These are phyloP conservation scores for Dendrocopos noguchii DNA, from an alignment of 2,113 vertebrate species.

Conservation along the genomic window DNA sequence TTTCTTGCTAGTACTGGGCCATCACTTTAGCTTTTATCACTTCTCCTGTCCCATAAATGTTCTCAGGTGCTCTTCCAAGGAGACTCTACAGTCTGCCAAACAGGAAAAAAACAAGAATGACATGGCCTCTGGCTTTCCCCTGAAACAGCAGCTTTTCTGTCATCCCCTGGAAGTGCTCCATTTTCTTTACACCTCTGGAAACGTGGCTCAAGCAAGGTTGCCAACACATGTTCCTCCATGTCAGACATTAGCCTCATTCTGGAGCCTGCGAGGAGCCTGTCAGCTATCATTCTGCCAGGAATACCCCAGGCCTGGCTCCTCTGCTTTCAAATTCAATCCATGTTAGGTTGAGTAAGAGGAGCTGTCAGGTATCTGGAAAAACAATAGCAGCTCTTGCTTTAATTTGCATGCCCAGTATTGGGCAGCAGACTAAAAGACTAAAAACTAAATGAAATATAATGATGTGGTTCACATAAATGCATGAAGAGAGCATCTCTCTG, in stretches of 20 bases:
- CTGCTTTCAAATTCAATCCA: constrained; percentile 40
- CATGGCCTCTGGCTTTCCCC: constrained; percentile 62
- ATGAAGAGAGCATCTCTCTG: background rate
- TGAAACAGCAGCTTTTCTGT: constrained; percentile 65
- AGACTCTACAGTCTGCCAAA: constrained; percentile 6
- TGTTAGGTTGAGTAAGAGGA: constrained; percentile 33
- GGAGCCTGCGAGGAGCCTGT: constrained; percentile 38
- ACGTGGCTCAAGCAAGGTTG: constrained; percentile 59
- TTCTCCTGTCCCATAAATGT: constrained; percentile 33
- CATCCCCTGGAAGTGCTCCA: constrained; percentile 53
- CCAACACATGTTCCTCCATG: constrained; percentile 52
- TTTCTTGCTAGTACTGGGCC: background rate
- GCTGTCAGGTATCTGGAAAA: constrained; percentile 43
- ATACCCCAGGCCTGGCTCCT: constrained; percentile 4
- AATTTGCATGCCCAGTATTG: constrained; percentile 31
- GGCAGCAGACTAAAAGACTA: constrained; percentile 24
- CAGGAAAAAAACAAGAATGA: constrained; percentile 41
- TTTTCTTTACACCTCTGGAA: constrained; percentile 61
- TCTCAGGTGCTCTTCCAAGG: constrained; percentile 34
- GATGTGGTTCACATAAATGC: background rate
- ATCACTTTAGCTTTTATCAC: constrained; percentile 26
- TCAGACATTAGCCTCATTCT: constrained; percentile 36
- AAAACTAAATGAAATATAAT: constrained; percentile 23
- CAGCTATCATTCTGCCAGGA: constrained; percentile 60
- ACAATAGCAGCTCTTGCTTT: constrained; percentile 45